Conservation (phyloP, 2,113 vertebrate species). For the Periophthalmus modestus region DNA sequence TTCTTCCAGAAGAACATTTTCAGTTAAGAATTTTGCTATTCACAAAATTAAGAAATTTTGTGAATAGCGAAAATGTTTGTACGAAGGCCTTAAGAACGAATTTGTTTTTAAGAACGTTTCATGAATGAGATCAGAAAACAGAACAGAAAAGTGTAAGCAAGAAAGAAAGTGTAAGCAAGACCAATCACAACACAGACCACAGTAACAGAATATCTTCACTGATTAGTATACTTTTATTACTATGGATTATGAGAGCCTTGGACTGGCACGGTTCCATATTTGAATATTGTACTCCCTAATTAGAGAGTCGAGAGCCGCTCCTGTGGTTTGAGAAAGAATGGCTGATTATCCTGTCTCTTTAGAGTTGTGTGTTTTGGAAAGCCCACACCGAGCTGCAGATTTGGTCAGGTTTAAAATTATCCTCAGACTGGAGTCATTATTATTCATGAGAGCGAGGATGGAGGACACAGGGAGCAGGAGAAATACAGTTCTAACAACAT, state of each 20-base stretch:
- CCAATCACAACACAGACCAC: background rate
- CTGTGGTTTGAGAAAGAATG: slow-evolving; percentile 4
- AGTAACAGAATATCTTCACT: background rate
- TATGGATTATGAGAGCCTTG: slow-evolving; percentile 3
- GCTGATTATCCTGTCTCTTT: background rate
- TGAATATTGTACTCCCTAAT: background rate
- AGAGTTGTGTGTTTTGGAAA: background rate
- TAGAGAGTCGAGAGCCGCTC: background rate
- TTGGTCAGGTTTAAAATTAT: slow-evolving; percentile 15
- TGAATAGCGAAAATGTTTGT: too few relatives aligned
- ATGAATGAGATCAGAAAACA: too few relatives aligned
- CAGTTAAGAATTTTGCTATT: too few relatives aligned
- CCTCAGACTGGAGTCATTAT: slow-evolving; percentile 22
- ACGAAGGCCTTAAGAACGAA: too few relatives aligned
- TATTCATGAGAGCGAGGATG: slow-evolving; percentile 14
- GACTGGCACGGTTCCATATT: background rate
- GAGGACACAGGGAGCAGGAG: background rate
- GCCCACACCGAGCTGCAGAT: slow-evolving; percentile 12
- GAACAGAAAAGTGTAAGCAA: too few relatives aligned
- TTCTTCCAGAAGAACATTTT: too few relatives aligned
- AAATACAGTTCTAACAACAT: background rate
- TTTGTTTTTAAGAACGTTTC: too few relatives aligned
- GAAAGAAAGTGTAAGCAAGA: too few relatives aligned
- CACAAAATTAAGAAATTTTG: too few relatives aligned
- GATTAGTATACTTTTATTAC: background rate